phyloP scores from a whole-genome alignment of 2,888 invertebrate species.

The Eupithecia subumbrata region DNA sequence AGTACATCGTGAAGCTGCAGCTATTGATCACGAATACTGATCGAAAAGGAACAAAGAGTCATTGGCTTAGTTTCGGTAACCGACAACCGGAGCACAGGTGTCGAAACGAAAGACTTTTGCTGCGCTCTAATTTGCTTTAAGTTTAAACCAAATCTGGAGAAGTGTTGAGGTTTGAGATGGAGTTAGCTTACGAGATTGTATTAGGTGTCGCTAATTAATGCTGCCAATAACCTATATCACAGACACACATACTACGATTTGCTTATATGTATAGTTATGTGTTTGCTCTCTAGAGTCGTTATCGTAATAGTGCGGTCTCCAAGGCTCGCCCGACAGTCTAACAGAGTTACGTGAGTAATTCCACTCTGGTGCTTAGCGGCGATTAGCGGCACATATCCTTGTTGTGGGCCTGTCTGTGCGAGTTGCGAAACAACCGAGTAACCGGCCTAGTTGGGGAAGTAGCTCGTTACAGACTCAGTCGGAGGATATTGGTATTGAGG shows the following conservation, averaged over 20 bases:
- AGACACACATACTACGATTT: not conserved
- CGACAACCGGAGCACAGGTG: not conserved
- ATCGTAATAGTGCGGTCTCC: constrained; percentile 8
- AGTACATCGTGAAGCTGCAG: not conserved
- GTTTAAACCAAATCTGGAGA: not conserved
- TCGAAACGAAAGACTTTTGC: not conserved
- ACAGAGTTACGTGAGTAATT: constrained; percentile 18
- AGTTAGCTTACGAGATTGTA: not conserved
- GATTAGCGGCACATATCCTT: constrained; percentile 17
- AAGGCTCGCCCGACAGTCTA: constrained; percentile 9
- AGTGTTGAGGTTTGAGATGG: not conserved
- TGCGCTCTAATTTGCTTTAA: not conserved
- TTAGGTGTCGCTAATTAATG: not conserved
- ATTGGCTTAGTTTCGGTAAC: not conserved
- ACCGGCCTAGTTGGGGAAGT: constrained; percentile 15
- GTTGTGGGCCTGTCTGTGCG: constrained; percentile 2
- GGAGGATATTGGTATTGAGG: constrained; percentile 8
- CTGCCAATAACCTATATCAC: not conserved
- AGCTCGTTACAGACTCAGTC: constrained; percentile 16
- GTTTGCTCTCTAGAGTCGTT: constrained; percentile 1
- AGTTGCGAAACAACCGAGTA: constrained; percentile 17
- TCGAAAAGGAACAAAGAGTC: not conserved
- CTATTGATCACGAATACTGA: not conserved
- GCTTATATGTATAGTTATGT: not conserved
- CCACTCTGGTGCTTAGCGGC: constrained; percentile 7